Evolutionary conservation across 2,888 invertebrate species (phyloP).

Genomic region (Campoplex nolae): DNA sequence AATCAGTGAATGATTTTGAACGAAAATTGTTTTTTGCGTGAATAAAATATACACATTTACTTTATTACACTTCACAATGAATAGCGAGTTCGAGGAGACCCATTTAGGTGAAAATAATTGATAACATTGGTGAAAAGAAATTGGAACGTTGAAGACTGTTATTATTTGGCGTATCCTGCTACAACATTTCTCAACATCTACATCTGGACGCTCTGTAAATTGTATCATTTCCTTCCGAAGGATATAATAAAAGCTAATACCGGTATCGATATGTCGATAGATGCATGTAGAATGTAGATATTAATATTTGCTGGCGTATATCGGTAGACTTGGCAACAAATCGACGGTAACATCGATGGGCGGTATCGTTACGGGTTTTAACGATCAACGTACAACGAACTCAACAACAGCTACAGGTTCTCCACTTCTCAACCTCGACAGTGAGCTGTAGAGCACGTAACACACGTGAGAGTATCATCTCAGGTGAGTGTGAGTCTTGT

Average conservation of each 20-base stretch:
- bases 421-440: conserved; percentile 10
- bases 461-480: not conserved
- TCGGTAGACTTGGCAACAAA: conserved; percentile 62
- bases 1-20: not conserved
- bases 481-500: conserved; percentile 7
- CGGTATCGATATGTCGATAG: conserved; percentile 5
- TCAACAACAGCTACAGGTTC: not conserved
- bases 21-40: not conserved
- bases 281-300: conserved; percentile 1
- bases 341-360: conserved; percentile 45
- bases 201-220: conserved; percentile 57
- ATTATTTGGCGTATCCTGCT: conserved; percentile 10
- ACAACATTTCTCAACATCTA: conserved; percentile 27
- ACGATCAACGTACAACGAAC: conserved; percentile 25
- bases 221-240: conserved; percentile 63
- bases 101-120: not conserved
- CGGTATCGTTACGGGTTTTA: conserved; percentile 56
- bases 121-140: not conserved
- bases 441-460: conserved; percentile 23
- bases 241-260: conserved; percentile 51
- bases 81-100: not conserved
- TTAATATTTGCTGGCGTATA: conserved; percentile 23
- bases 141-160: conserved; percentile 15
- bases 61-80: not conserved
- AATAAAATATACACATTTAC: not conserved